Conservation (phyloP, 1,140 invertebrate species). For the Triops longicaudatus region DNA sequence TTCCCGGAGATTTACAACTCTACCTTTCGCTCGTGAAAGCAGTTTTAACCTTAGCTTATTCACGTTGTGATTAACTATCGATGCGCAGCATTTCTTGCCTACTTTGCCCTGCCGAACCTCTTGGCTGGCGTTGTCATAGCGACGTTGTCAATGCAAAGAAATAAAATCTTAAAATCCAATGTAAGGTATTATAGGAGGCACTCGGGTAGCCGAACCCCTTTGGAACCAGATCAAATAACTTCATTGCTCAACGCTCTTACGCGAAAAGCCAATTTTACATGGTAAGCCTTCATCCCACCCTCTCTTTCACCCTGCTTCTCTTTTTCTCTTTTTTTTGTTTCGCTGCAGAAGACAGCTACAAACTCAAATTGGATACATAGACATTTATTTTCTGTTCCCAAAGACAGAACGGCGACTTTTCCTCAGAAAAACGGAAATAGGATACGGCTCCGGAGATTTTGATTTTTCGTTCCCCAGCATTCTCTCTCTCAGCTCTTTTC, state of each 20-base stretch:
- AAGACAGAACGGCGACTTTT: background rate
- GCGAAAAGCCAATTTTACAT: conserved; percentile 15
- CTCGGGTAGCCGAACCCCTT: background rate
- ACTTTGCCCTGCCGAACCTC: background rate
- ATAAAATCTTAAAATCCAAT: conserved; percentile 9
- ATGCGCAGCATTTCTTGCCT: background rate
- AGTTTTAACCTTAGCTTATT: background rate
- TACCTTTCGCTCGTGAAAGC: background rate
- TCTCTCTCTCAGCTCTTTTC: background rate
- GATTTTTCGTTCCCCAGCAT: background rate
- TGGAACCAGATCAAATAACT: conserved; percentile 12
- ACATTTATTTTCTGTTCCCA: conserved; percentile 2
- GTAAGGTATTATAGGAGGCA: background rate
- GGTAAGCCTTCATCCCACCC: background rate
- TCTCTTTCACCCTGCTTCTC: background rate
- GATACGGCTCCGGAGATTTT: background rate
- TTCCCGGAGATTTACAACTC: background rate
- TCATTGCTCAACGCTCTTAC: conserved; percentile 7
- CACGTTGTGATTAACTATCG: background rate
- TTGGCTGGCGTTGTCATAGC: background rate
- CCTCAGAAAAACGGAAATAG: background rate
- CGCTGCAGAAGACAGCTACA: background rate
- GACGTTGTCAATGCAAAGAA: background rate
- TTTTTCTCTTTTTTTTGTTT: background rate
- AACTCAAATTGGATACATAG: conserved; percentile 12